These are phyloP conservation scores for Diabrotica balteata DNA, from an alignment of 2,888 invertebrate genomes.

Conservation along the genomic window DNA sequence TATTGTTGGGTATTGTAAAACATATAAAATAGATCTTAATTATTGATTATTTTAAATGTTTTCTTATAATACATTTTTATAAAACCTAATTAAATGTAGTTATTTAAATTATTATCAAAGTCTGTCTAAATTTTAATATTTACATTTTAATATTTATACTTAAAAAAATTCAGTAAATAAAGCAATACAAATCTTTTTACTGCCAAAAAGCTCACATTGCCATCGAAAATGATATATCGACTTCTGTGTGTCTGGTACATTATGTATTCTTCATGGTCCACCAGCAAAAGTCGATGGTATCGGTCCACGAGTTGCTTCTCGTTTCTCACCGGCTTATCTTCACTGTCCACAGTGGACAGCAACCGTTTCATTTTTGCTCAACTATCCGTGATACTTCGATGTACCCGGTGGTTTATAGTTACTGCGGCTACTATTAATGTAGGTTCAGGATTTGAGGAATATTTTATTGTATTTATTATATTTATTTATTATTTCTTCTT, in stretches of 20 bases:
- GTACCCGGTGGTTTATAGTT: slow-evolving; percentile 21
- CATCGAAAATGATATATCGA: slow-evolving; percentile 23
- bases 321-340: slow-evolving; percentile 29
- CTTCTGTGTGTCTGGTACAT: slow-evolving; percentile 21
- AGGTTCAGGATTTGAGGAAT: not conserved
- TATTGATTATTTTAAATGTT: too few relatives aligned
- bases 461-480: too few relatives aligned
- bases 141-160: too few relatives aligned
- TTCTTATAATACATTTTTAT: too few relatives aligned
- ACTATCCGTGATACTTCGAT: slow-evolving; percentile 12
- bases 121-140: too few relatives aligned
- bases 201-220: not conserved
- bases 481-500: too few relatives aligned
- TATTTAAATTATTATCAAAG: too few relatives aligned
- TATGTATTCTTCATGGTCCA: slow-evolving; percentile 32
- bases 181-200: slow-evolving; percentile 2
- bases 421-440: not conserved
- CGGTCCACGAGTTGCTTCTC: slow-evolving; percentile 26
- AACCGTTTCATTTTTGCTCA: slow-evolving; percentile 30
- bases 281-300: slow-evolving; percentile 31
- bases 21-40: too few relatives aligned
- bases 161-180: too few relatives aligned
- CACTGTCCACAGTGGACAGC: slow-evolving; percentile 21
- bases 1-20: too few relatives aligned
- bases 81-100: too few relatives aligned